Evolutionary conservation across 2,888 invertebrate species (phyloP), one percentile per base, ranked within the genome.

Genomic region (Drosophila meridiana): DNA sequence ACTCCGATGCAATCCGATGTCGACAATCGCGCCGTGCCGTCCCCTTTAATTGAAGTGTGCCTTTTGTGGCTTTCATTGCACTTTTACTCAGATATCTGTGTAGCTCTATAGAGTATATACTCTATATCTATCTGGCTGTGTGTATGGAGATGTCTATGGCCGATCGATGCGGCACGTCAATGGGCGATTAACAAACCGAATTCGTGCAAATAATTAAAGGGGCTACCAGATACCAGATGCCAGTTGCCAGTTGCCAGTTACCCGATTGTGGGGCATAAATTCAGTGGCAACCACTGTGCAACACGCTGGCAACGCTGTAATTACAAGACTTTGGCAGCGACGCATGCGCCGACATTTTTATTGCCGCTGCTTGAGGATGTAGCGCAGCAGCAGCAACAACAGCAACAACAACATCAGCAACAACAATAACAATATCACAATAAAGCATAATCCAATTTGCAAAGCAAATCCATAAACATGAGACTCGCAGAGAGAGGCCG

Each of bases 201-300:
- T 80, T 83, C 83, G 85, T 83, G 83, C 80, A 83, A 80, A 84
- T 83, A 83, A 83, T 83, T 84, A 84, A 84, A 82, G 82, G 77
- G 73, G 82, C 68, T 61, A 48, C 50, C 53, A 34, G 50, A 13
- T 57, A 53, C 60, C 53, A 64, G 62, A 36, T 76, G 69, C 63
- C 48, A 61, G 63, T 60, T 60, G 67, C 58, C 58, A 59, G 63
- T 50, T 76, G 69, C 63, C 45, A 67, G 63, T 64, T 60, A 57
- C 42, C 56, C 30, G 42, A 42, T 28, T 45, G 48, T 69, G 60
- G 42, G 52, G 47, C 48, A 60, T 60, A 60, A 73, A 78, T 78
- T 79, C 75, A 63, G 64, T 62, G 70, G 65, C 69, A 56, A 62
- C 66, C 62, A 79, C 75, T 68, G 76, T 69, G 67, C 69, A 73